Conservation (phyloP, 2,888 invertebrate genomes). For the Hypselothyrea guttata region DNA sequence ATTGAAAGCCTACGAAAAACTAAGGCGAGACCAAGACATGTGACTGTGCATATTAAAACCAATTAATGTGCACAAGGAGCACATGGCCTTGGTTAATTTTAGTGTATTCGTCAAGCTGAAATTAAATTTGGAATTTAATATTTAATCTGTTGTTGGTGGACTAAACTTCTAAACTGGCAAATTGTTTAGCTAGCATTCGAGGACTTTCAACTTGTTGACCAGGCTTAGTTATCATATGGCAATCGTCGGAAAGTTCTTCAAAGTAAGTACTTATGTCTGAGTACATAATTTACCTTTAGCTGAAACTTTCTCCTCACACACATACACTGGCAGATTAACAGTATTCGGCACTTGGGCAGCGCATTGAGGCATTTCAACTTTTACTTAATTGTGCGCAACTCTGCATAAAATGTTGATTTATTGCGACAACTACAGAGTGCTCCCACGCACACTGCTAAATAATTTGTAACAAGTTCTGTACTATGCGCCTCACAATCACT, state of each 20-base stretch:
- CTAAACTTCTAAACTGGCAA: constrained; percentile 3
- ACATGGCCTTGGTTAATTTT: constrained; percentile 21
- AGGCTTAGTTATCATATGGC: too few relatives aligned
- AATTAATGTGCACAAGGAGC: constrained; percentile 68
- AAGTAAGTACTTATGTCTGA: constrained; percentile 14
- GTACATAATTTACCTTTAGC: constrained; percentile 20
- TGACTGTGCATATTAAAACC: constrained; percentile 36
- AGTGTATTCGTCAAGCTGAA: constrained; percentile 13
- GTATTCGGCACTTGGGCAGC: constrained; percentile 14
- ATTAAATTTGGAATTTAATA: constrained; percentile 3
- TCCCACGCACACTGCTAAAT: constrained; percentile 45
- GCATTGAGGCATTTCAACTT: constrained; percentile 63
- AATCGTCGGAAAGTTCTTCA: too few relatives aligned
- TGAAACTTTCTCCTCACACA: constrained; percentile 19
- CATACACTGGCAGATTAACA: constrained; percentile 1
- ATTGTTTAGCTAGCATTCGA: constrained; percentile 1
- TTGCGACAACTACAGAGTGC: constrained; percentile 59
- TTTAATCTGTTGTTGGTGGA: background rate
- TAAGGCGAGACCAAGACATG: background rate
- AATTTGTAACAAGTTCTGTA: constrained; percentile 29
- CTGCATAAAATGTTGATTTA: constrained; percentile 80
- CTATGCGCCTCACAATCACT: background rate
- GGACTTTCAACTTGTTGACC: constrained; percentile 3
- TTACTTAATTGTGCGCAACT: constrained; percentile 79
- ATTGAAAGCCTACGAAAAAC: constrained; percentile 39